A percentile compares a stretch with the other conserved stretches of the same genome.
phyloP scores from a whole-genome alignment of 1,140 invertebrate species.

The Akabosia matsudoensis region DNA sequence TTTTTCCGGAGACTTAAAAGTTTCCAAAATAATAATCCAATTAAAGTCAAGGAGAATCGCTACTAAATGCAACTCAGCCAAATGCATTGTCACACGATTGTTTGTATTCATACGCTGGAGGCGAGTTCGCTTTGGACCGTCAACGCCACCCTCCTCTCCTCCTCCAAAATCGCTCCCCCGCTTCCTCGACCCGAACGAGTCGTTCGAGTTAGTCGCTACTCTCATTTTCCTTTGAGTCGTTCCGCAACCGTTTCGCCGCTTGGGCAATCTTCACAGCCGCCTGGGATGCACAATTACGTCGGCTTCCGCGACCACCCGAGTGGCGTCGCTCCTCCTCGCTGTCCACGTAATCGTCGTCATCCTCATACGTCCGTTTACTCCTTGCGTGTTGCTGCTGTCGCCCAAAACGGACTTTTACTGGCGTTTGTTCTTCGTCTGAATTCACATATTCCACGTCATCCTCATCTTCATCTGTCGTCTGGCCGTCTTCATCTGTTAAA shows the following conservation, averaged over 20 bases:
- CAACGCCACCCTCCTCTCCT: constrained; percentile 21
- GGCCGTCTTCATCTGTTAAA: neutral
- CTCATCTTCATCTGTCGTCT: neutral
- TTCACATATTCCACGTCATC: neutral
- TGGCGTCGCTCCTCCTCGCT: constrained; percentile 39
- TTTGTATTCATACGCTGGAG: constrained; percentile 45
- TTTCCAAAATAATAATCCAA: too few species aligned
- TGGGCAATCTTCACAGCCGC: constrained; percentile 52
- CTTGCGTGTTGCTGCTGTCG: neutral
- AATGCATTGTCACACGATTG: too few species aligned
- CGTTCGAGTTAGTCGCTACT: constrained; percentile 41
- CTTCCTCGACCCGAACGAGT: constrained; percentile 34
- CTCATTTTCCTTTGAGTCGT: constrained; percentile 50
- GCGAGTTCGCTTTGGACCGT: constrained; percentile 39
- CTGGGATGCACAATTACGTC: constrained; percentile 50
- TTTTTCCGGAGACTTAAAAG: too few species aligned
- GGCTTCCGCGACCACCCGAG: constrained; percentile 42
- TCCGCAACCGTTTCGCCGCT: constrained; percentile 53
- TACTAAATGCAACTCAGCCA: too few species aligned
- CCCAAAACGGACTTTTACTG: constrained; percentile 23
- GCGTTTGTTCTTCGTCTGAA: neutral
- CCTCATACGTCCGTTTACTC: constrained; percentile 7
- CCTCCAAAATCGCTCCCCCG: constrained; percentile 21
- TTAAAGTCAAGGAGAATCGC: too few species aligned
- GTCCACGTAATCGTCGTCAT: constrained; percentile 33